A percentile compares a stretch with the other conserved stretches of the same genome.
Conservation (phyloP, 2,888 invertebrate species). For the Cantharis rustica region DNA sequence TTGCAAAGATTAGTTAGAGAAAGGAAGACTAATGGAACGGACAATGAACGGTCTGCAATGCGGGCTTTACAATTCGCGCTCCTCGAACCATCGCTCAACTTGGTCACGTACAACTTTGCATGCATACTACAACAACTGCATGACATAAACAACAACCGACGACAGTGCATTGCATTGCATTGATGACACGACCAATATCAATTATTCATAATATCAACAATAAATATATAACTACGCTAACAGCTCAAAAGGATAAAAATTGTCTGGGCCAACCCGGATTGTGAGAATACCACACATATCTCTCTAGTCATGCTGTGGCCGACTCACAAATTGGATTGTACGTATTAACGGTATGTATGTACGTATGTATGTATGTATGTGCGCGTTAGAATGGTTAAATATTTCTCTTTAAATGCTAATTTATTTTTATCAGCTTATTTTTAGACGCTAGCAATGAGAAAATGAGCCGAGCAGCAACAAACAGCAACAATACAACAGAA, state of each 20-base stretch:
- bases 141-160: slow-evolving; percentile 48
- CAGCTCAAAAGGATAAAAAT: background rate
- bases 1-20: background rate
- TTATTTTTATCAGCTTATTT: slow-evolving; percentile 53
- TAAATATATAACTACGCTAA: background rate
- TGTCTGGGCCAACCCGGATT: background rate
- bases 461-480: slow-evolving; percentile 44
- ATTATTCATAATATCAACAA: slow-evolving; percentile 18
- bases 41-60: slow-evolving; percentile 33
- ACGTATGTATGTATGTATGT: slow-evolving; percentile 31
- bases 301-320: slow-evolving; percentile 24
- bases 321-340: slow-evolving; percentile 35
- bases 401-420: slow-evolving; percentile 48
- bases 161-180: slow-evolving; percentile 46
- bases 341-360: slow-evolving; percentile 33
- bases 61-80: slow-evolving; percentile 31
- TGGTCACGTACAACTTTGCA: slow-evolving; percentile 49
- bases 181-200: slow-evolving; percentile 35
- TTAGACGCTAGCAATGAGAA: slow-evolving; percentile 52
- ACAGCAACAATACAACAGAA: slow-evolving; percentile 49
- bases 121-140: slow-evolving; percentile 49
- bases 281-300: slow-evolving; percentile 16
- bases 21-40: slow-evolving; percentile 24
- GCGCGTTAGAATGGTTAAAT: slow-evolving; percentile 40
- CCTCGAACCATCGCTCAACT: slow-evolving; percentile 38